Base-by-base conservation (phyloP, 2,888 invertebrate genomes). In the Cordilura impudica region DNA sequence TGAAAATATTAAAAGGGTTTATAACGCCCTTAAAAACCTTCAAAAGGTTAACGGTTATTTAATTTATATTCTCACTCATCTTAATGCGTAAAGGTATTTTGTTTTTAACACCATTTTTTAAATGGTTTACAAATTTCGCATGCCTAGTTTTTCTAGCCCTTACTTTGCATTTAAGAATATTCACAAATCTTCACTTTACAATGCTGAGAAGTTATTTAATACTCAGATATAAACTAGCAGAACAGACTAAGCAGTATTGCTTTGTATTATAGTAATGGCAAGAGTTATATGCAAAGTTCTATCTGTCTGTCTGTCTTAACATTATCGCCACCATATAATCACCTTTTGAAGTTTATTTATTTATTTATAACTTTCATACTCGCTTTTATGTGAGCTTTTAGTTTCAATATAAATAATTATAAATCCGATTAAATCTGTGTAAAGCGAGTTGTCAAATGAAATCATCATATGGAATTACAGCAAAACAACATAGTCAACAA, bases 371-470 rank as follows among this genome's bases (percentile, higher is more conserved):
- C 54, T 51, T 53, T 61, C 26, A 23, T 49, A 63, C 29, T 39
- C 43, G 14, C 35, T 18, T 26, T 47, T 45, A 3, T 77, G 67
- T 58, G 73, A 74, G 74, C 82, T 81, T 83, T 82, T 78, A 81
- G 82, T 75, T 80, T 74, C 69, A 73, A 78, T 79, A 78, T 49
- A 81, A 84, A 85, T 84, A 84, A 86, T 87, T 87, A 86, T 87
- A 87, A 88, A 87, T 87, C 86, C 85, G 88, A 87, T 87, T 86
- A 87, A 87, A 85, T 85, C 86, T 70, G 49, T 54, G 18, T 69
- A 74, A 74, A 65, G 35, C 65, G 63, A 70, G 58, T 54, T 70
- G 71, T 74, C 78, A 66, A 69, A 65, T 74, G 54, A 71, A 60
- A 74, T 71, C 60, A 74, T 61, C 47, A 54, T 67, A 74, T 74